Conservation (phyloP, 1,140 invertebrate species). For the Anagrus nilaparvatae region DNA sequence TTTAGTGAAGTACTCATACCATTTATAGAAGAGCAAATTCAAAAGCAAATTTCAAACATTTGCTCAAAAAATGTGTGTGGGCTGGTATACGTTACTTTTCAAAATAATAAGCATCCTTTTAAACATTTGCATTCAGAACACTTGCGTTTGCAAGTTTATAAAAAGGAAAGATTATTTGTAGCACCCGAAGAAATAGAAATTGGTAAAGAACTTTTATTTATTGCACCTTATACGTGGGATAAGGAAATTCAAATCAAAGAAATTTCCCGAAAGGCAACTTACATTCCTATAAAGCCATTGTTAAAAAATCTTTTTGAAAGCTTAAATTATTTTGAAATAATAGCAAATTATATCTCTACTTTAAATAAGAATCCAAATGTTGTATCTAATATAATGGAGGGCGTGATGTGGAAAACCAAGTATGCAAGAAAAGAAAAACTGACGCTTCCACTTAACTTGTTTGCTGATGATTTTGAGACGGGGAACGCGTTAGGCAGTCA, state of each 20-base stretch:
- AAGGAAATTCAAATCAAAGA: conserved; percentile 11
- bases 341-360: conserved; percentile 7
- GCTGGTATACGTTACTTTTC: no score
- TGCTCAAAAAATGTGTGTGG: not conserved
- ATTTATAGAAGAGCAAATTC: not conserved
- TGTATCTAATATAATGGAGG: conserved; percentile 13
- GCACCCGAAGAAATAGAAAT: not conserved
- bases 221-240: not conserved
- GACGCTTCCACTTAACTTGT: conserved; percentile 13
- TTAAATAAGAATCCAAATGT: conserved; percentile 2
- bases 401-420: conserved; percentile 14
- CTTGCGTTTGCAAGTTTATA: not conserved
- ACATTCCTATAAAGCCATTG: conserved; percentile 14
- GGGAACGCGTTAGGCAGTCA: conserved; percentile 15
- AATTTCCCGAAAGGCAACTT: conserved; percentile 11
- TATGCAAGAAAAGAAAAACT: conserved; percentile 15
- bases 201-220: not conserved
- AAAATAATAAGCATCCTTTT: not conserved
- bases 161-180: not conserved
- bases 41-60: not conserved
- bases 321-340: conserved; percentile 10
- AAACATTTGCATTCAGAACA: not conserved
- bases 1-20: not conserved
- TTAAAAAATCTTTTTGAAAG: conserved; percentile 7
- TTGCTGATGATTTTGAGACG: conserved; percentile 14